A percentile compares a stretch with the other conserved stretches of the same genome.
phyloP scores from a whole-genome alignment of 1,140 invertebrate species.

The Philotrypesis tridentata region DNA sequence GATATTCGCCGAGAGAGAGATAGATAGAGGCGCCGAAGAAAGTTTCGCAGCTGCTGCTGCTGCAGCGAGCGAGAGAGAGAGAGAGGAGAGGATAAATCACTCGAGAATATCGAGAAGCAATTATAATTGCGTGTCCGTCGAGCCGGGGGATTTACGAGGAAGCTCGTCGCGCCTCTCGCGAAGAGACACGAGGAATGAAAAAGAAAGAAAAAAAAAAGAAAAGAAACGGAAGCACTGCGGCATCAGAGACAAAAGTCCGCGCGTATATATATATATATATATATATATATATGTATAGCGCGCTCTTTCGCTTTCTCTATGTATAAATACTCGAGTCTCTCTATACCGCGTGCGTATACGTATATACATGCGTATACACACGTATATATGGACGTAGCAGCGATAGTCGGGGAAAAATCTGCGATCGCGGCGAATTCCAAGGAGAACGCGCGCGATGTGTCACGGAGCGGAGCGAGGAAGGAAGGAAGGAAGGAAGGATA shows the following conservation, averaged over 20 bases:
- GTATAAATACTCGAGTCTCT: too few species aligned
- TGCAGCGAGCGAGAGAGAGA: neutral
- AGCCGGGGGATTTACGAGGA: constrained; percentile 21
- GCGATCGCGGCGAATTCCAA: constrained; percentile 47
- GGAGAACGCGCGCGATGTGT: neutral
- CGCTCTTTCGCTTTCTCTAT: too few species aligned
- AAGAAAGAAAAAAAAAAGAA: neutral
- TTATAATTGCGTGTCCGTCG: neutral
- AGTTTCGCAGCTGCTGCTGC: neutral
- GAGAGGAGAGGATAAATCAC: neutral
- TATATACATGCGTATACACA: too few species aligned
- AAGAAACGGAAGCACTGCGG: too few species aligned
- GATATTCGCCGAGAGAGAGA: constrained; percentile 21
- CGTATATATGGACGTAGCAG: too few species aligned
- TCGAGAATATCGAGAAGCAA: constrained; percentile 13
- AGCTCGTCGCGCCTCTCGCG: too few species aligned
- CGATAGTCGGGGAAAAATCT: too few species aligned
- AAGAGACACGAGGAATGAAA: too few species aligned
- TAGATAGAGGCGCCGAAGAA: neutral
- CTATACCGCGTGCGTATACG: too few species aligned
- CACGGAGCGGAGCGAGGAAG: neutral
- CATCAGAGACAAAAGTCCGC: too few species aligned
- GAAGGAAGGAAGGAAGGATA: constrained; percentile 1
- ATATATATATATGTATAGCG: too few species aligned
- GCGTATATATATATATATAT: too few species aligned